Percentiles rank a stretch among this genome's conserved stretches.
These are phyloP conservation scores for Macrostomum lignano DNA, from an alignment of 1,140 invertebrate species.

Conservation along the genomic window DNA sequence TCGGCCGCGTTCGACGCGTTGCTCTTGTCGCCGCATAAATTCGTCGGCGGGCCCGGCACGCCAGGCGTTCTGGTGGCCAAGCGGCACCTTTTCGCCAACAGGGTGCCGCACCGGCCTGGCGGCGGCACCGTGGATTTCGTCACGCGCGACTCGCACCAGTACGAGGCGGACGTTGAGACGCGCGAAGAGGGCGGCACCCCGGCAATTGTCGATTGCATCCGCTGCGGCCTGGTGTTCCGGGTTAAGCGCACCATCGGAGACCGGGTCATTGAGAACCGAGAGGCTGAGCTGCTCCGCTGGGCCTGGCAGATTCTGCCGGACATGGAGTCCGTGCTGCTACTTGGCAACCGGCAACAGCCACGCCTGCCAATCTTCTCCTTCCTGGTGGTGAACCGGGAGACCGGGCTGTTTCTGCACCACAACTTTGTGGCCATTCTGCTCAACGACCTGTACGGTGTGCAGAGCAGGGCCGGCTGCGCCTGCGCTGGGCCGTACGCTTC, in stretches of 20 bases:
- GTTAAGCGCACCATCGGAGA: conserved; percentile 48
- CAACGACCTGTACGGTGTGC: conserved; percentile 69
- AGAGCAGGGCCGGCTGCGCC: conserved; percentile 51
- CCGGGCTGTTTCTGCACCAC: conserved; percentile 44
- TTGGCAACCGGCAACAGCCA: conserved; percentile 39
- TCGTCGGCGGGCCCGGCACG: conserved; percentile 57
- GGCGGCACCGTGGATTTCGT: conserved; percentile 39
- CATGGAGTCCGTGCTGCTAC: conserved; percentile 44
- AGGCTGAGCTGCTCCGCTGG: conserved; percentile 32
- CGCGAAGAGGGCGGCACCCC: conserved; percentile 57
- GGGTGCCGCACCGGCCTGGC: conserved; percentile 32
- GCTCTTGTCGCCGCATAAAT: conserved; percentile 65
- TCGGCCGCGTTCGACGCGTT: conserved; percentile 40
- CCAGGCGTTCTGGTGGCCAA: conserved; percentile 42
- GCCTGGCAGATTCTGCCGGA: conserved; percentile 1
- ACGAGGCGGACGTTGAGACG: conserved; percentile 36
- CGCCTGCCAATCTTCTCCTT: conserved; percentile 56
- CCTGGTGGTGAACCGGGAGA: conserved; percentile 35
- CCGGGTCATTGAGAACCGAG: conserved; percentile 40
- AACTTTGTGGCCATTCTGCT: conserved; percentile 58
- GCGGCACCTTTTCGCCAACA: conserved; percentile 34
- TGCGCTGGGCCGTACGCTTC: conserved; percentile 49
- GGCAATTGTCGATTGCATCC: conserved; percentile 47
- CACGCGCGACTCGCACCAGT: conserved; percentile 30
- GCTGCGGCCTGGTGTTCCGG: conserved; percentile 55